A percentile compares a stretch with the other conserved stretches of the same genome.
These are phyloP conservation scores for Falco biarmicus DNA, from an alignment of 2,797 vertebrate species.

Conservation along the genomic window DNA sequence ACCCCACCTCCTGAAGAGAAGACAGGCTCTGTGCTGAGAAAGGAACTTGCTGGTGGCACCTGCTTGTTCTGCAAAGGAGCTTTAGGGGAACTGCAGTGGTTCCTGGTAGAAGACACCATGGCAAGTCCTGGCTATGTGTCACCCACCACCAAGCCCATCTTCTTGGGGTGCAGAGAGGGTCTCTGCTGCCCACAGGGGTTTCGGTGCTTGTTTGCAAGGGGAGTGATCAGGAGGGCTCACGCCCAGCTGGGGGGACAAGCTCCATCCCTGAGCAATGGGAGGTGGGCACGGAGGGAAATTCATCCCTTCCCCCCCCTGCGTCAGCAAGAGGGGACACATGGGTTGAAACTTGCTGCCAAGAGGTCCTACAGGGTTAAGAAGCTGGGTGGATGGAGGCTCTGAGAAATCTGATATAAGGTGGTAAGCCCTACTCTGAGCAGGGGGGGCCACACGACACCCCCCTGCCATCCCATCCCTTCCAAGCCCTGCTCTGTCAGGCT, in stretches of 20 bases:
- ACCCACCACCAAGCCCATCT: not conserved
- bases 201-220: not conserved
- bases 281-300: not conserved
- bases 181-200: not conserved
- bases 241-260: fast-evolving
- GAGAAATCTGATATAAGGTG: fast-evolving
- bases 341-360: not conserved
- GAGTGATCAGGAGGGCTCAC: not conserved
- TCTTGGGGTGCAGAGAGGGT: not conserved
- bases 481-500: fast-evolving
- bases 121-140: not conserved
- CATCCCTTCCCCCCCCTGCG: not conserved
- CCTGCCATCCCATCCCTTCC: not conserved
- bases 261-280: not conserved
- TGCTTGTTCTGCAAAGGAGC: fast-evolving
- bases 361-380: not conserved
- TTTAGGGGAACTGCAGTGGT: not conserved
- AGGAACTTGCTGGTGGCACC: not conserved
- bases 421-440: not conserved
- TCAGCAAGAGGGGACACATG: fast-evolving
- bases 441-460: no score
- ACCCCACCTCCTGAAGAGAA: not conserved
- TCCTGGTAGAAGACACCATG: not conserved
- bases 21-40: not conserved
- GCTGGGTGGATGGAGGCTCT: not conserved